Evolutionary conservation across 2,113 vertebrate genomes (phyloP).

Genomic region (Austrofundulus limnaeus): DNA sequence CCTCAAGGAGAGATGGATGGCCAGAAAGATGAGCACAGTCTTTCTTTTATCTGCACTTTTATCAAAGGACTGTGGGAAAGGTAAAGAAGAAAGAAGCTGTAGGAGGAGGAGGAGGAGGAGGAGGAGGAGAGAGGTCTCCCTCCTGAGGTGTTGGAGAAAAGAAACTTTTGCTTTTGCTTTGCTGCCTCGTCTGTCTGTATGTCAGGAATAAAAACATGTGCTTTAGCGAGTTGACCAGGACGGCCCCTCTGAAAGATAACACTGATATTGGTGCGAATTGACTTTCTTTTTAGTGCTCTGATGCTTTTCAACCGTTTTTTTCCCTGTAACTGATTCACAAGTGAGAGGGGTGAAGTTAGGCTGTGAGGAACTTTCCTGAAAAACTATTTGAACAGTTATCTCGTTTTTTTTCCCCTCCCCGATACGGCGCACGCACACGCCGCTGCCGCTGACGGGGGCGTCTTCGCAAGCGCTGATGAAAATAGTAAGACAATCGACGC

Average conservation of each 20-base stretch:
- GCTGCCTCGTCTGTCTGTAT: slow-evolving; percentile 55
- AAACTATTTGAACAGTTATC: slow-evolving; percentile 37
- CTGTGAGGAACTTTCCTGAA: slow-evolving; percentile 16
- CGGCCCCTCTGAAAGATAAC: slow-evolving; percentile 52
- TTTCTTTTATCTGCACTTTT: slow-evolving; percentile 78
- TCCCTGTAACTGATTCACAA: slow-evolving; percentile 43
- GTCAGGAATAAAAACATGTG: slow-evolving; percentile 55
- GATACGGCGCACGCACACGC: slow-evolving; percentile 28
- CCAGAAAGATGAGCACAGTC: slow-evolving; percentile 67
- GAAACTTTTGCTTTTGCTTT: slow-evolving; percentile 73
- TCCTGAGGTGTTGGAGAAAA: slow-evolving; percentile 71
- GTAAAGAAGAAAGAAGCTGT: slow-evolving; percentile 61
- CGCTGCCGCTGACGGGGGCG: slow-evolving; percentile 28
- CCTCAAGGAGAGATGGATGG: slow-evolving; percentile 70
- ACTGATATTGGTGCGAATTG: slow-evolving; percentile 42
- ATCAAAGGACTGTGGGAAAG: slow-evolving; percentile 74
- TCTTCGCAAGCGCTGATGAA: slow-evolving; percentile 57
- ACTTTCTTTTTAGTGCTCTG: slow-evolving; percentile 47
- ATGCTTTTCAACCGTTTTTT: slow-evolving; percentile 50
- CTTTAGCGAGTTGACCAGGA: slow-evolving; percentile 55
- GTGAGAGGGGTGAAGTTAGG: slow-evolving; percentile 13
- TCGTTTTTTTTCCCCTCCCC: slow-evolving; percentile 28
- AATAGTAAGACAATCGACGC: slow-evolving; percentile 60
- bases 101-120: slow-evolving; percentile 48
- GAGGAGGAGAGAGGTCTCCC: slow-evolving; percentile 59